phyloP scores from a whole-genome alignment of 2,113 vertebrate species.

The Takifugu flavidus region DNA sequence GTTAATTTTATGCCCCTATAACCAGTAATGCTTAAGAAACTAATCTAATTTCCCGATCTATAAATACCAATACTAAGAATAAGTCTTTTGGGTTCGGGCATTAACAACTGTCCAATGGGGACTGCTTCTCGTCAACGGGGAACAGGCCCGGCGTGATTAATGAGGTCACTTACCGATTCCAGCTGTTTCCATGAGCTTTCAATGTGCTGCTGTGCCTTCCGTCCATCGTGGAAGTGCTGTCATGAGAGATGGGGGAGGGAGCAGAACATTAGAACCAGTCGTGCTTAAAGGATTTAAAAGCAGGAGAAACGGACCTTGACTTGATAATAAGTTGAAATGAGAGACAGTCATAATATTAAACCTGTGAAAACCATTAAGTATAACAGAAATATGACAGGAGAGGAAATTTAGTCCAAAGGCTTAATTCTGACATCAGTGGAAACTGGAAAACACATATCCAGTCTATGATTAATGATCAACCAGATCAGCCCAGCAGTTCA shows the following conservation, averaged over 20 bases:
- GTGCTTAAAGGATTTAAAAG: slow-evolving; percentile 29
- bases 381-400: slow-evolving; percentile 26
- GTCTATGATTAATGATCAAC: slow-evolving; percentile 30
- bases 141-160: not conserved
- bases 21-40: too few species aligned
- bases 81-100: too few species aligned
- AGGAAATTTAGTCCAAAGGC: slow-evolving; percentile 25
- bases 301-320: slow-evolving; percentile 36
- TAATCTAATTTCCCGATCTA: too few species aligned
- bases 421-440: slow-evolving; percentile 20
- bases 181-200: slow-evolving; percentile 97
- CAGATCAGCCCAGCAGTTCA: not conserved
- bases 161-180: slow-evolving; percentile 81
- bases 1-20: too few species aligned
- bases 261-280: slow-evolving; percentile 11
- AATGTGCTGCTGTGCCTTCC: slow-evolving; percentile 94
- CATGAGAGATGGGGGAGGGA: slow-evolving; percentile 21
- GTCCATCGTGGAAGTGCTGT: slow-evolving; percentile 94
- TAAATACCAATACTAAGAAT: too few species aligned
- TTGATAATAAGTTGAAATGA: slow-evolving; percentile 25
- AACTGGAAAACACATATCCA: too few species aligned
- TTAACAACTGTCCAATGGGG: too few species aligned
- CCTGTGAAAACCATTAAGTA: slow-evolving; percentile 22
- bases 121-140: not conserved
- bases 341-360: not conserved